phyloP scores from a whole-genome alignment of 1,140 invertebrate genomes.

The Pomacea maculata region DNA sequence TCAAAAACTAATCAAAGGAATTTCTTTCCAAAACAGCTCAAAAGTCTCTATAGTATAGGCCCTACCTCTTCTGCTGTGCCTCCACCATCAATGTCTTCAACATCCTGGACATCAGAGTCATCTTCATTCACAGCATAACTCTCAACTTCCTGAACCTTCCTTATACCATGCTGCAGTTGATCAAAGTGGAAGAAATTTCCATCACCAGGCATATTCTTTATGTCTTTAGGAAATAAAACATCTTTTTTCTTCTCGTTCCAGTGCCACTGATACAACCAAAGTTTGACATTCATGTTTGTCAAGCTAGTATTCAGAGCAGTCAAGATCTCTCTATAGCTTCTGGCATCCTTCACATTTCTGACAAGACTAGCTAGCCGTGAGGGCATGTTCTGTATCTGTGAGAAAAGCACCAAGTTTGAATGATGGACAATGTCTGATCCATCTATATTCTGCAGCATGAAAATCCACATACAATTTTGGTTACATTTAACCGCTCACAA shows the following conservation, averaged over 20 bases:
- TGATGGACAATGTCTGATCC: too few species aligned
- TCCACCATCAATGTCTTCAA: not conserved
- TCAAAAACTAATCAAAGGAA: not conserved
- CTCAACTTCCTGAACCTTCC: not conserved
- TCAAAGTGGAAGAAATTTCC: not conserved
- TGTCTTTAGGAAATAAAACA: not conserved
- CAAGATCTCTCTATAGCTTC: not conserved
- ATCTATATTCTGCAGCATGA: too few species aligned
- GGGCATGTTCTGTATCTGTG: conserved; percentile 8
- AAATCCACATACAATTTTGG: too few species aligned
- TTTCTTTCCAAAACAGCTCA: not conserved
- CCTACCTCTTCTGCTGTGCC: not conserved
- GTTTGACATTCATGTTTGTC: not conserved
- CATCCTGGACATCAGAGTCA: not conserved
- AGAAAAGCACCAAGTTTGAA: not conserved
- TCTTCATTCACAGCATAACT: not conserved
- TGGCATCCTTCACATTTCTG: conserved; percentile 1
- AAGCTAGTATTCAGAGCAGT: not conserved
- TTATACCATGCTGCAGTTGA: not conserved
- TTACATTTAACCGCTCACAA: too few species aligned
- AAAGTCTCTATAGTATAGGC: not conserved
- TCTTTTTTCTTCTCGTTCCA: not conserved
- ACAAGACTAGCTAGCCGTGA: conserved; percentile 15
- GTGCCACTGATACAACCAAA: conserved; percentile 9
- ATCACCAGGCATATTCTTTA: not conserved